Evolutionary conservation across 2,888 invertebrate genomes (phyloP).

Genomic region (Ptychoptera albimana): DNA sequence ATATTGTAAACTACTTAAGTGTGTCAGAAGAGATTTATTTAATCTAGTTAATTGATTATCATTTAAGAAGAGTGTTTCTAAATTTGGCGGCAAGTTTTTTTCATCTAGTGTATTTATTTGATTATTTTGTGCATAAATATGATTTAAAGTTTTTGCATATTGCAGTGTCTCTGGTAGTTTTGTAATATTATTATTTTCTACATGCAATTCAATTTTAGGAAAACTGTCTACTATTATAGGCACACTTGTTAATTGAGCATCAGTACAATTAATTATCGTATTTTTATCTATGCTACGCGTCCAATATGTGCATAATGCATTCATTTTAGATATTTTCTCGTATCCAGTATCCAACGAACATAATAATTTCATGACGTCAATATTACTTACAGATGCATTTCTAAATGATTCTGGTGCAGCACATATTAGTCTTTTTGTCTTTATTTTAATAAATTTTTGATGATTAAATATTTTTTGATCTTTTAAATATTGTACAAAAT

Average conservation of each 20-base stretch:
- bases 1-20: slow-evolving; percentile 31
- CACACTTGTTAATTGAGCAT: slow-evolving; percentile 28
- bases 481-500: slow-evolving; percentile 36
- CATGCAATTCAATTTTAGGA: slow-evolving; percentile 29
- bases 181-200: slow-evolving; percentile 29
- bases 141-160: slow-evolving; percentile 32
- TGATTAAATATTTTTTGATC: slow-evolving; percentile 26
- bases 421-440: slow-evolving; percentile 33
- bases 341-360: slow-evolving; percentile 33
- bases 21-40: slow-evolving; percentile 28
- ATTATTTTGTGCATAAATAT: slow-evolving; percentile 35
- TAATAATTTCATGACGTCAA: slow-evolving; percentile 16
- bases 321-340: slow-evolving; percentile 26
- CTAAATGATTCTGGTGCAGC: slow-evolving; percentile 20
- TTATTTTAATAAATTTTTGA: slow-evolving; percentile 25
- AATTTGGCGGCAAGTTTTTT: slow-evolving; percentile 28
- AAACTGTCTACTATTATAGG: slow-evolving; percentile 23
- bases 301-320: slow-evolving; percentile 35
- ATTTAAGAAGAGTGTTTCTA: slow-evolving; percentile 37
- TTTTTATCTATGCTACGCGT: slow-evolving; percentile 32
- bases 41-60: slow-evolving; percentile 38
- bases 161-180: slow-evolving; percentile 26
- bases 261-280: slow-evolving; percentile 38
- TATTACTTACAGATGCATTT: slow-evolving; percentile 16
- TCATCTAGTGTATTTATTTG: slow-evolving; percentile 26